Conservation (phyloP, 2,888 invertebrate genomes). For the Timandra comae region DNA sequence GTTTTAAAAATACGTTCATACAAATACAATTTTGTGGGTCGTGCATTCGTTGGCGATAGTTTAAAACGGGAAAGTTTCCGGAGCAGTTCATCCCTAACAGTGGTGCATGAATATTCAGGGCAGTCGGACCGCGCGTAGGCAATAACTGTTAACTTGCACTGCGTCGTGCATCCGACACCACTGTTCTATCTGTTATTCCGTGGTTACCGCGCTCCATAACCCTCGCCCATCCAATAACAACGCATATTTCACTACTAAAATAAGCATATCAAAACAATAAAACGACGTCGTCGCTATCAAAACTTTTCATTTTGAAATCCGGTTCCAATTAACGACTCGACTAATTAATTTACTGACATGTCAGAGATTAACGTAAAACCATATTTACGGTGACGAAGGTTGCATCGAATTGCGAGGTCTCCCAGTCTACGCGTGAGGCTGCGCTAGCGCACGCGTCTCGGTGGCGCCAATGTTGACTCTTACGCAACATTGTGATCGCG, state of each 20-base stretch:
- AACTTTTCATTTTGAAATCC: slow-evolving; percentile 25
- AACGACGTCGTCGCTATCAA: neutral
- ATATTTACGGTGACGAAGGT: slow-evolving; percentile 74
- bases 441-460: slow-evolving; percentile 73
- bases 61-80: slow-evolving; percentile 34
- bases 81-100: slow-evolving; percentile 37
- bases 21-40: slow-evolving; percentile 5
- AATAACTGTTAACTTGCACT: slow-evolving; percentile 65
- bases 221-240: slow-evolving; percentile 10
- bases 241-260: slow-evolving; percentile 6
- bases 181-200: slow-evolving; percentile 38
- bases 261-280: slow-evolving; percentile 12
- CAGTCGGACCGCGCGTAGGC: slow-evolving; percentile 46
- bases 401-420: slow-evolving; percentile 73
- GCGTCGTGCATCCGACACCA: slow-evolving; percentile 39
- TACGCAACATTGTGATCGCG: slow-evolving; percentile 57
- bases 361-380: slow-evolving; percentile 48
- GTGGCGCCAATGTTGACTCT: slow-evolving; percentile 62
- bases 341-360: slow-evolving; percentile 29
- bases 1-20: neutral
- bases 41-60: slow-evolving; percentile 20
- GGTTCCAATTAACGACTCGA: slow-evolving; percentile 26
- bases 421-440: slow-evolving; percentile 70
- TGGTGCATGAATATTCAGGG: slow-evolving; percentile 65
- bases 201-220: slow-evolving; percentile 7